phyloP scores from a whole-genome alignment of 2,113 vertebrate genomes.

The Dromaius novaehollandiae region DNA sequence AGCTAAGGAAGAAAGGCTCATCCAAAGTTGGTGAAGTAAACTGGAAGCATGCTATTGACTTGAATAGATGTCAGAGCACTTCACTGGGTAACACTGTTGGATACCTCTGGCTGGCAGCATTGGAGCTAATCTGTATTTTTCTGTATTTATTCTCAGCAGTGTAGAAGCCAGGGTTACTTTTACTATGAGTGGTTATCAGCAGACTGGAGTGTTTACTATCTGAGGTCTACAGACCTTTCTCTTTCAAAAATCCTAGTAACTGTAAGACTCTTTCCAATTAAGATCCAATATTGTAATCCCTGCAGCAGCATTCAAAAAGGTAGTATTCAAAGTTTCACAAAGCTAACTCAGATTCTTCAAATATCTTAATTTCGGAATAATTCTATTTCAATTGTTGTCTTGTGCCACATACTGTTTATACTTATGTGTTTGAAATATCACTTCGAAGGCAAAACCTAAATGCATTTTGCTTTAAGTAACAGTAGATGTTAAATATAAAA shows the following conservation, averaged over 20 bases:
- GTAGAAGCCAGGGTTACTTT: neutral
- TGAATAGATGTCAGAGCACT: neutral
- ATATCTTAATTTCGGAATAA: neutral
- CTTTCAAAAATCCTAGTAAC: neutral
- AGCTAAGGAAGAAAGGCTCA: neutral
- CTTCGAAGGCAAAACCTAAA: conserved; percentile 56
- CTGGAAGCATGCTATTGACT: neutral
- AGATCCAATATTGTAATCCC: neutral
- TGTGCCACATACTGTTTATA: conserved; percentile 17
- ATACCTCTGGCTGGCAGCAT: neutral
- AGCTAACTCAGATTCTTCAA: neutral
- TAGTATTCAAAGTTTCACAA: neutral
- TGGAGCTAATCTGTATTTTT: neutral
- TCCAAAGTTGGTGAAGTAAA: fast-evolving
- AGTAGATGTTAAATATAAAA: conserved; percentile 38
- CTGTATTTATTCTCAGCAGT: neutral
- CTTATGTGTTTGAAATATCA: neutral
- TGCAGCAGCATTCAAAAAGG: neutral
- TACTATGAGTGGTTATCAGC: neutral
- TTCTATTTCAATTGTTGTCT: conserved; percentile 8
- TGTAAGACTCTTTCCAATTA: neutral
- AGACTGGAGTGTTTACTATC: neutral
- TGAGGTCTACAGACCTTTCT: neutral
- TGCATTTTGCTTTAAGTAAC: conserved; percentile 58
- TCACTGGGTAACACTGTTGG: neutral